Evolutionary conservation across 2,888 invertebrate genomes (phyloP).

Genomic region (Acleris emargana): DNA sequence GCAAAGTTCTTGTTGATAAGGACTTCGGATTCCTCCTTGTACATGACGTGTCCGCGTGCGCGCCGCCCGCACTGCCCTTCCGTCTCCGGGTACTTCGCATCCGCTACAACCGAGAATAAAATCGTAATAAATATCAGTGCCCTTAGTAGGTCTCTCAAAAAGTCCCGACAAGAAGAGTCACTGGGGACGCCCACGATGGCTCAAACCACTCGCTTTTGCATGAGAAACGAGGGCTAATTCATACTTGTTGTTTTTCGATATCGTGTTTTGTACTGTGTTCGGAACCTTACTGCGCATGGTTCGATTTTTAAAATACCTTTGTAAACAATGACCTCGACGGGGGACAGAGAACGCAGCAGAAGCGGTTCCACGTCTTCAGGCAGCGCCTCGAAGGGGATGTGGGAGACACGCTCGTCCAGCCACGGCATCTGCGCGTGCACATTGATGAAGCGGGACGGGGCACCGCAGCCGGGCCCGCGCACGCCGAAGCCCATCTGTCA

Average conservation of each 20-base stretch:
- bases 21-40: conserved; percentile 57
- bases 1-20: conserved; percentile 55
- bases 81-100: conserved; percentile 30
- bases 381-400: conserved; percentile 32
- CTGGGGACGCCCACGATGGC: too few species aligned
- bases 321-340: conserved; percentile 46
- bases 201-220: too few species aligned
- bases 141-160: too few species aligned
- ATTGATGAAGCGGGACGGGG: conserved; percentile 61
- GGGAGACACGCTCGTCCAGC: conserved; percentile 57
- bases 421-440: conserved; percentile 57
- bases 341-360: conserved; percentile 48
- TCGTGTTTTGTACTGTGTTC: too few species aligned
- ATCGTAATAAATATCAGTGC: too few species aligned
- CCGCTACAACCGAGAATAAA: background rate
- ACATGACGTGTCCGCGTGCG: conserved; percentile 52
- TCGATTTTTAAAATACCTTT: conserved; percentile 23
- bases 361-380: conserved; percentile 39
- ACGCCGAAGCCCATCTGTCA: conserved; percentile 60
- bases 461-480: conserved; percentile 65
- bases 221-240: too few species aligned
- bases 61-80: conserved; percentile 49
- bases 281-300: too few species aligned
- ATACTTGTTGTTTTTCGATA: too few species aligned
- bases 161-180: too few species aligned